phyloP scores from a whole-genome alignment of 37 sponge, comb jelly and placozoan species.

The Hexactinellida sp. region DNA sequence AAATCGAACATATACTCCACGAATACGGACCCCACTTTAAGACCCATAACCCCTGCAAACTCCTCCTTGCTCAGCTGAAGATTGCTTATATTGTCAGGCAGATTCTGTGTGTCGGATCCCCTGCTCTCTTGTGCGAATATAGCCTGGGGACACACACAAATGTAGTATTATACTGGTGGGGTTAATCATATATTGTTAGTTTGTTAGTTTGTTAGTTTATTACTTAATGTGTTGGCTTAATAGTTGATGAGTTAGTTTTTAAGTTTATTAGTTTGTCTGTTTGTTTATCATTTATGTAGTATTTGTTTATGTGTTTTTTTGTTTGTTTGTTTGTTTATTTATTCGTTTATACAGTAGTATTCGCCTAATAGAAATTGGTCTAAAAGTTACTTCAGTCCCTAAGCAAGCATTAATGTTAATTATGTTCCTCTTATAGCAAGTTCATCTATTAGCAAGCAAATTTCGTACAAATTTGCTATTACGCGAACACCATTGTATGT shows the following conservation, averaged over 20 bases:
- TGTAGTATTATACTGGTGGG: no score
- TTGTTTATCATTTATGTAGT: not conserved
- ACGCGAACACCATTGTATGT: no score
- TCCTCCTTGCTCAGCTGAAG: constrained; percentile 67
- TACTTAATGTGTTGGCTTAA: not conserved
- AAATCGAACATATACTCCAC: constrained; percentile 93
- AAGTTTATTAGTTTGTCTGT: not conserved
- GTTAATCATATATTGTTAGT: no score
- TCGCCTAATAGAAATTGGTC: no score
- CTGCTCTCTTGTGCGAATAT: not conserved
- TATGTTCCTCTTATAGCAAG: no score
- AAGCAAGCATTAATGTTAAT: no score
- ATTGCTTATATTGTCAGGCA: not conserved
- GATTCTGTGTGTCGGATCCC: not conserved
- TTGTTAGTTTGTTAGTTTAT: no score
- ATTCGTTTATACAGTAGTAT: no score
- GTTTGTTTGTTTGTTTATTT: no score
- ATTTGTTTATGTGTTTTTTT: not conserved
- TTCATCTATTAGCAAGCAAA: no score
- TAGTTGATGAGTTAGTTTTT: not conserved
- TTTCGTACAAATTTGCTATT: no score
- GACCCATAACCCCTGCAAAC: constrained; percentile 83
- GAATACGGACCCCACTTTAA: constrained; percentile 67
- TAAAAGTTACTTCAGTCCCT: no score
- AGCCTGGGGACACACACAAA: not conserved